These are phyloP conservation scores for Polylopha cassiicola DNA, from an alignment of 2,888 invertebrate species.

Conservation along the genomic window DNA sequence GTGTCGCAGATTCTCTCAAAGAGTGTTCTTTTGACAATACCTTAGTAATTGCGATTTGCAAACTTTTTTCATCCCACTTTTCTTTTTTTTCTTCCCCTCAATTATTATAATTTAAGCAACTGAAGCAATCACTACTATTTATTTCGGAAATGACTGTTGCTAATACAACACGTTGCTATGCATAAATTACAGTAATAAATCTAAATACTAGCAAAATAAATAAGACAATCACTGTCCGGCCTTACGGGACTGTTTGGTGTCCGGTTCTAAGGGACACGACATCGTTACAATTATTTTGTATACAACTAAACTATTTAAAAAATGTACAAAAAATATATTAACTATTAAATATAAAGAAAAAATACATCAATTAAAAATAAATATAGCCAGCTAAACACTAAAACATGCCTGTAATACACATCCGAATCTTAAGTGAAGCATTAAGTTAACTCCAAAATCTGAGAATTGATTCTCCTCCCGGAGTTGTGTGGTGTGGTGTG, in stretches of 20 bases:
- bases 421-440: no score
- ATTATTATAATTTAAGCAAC: conserved; percentile 1
- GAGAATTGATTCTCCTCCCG: no score
- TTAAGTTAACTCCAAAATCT: no score
- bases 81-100: conserved; percentile 13
- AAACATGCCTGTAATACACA: no score
- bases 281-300: background rate
- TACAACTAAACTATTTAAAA: conserved; percentile 4
- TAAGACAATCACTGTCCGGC: conserved; percentile 4
- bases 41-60: conserved; percentile 11
- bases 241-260: conserved; percentile 5
- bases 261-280: conserved; percentile 2
- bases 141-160: conserved; percentile 1
- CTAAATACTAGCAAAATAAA: no score
- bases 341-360: no score
- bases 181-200: background rate
- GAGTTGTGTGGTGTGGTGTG: no score
- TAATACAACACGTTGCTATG: background rate
- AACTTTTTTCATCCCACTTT: conserved; percentile 7
- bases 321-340: no score
- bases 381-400: no score
- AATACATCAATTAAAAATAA: no score
- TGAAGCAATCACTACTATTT: conserved; percentile 2
- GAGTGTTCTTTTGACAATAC: conserved; percentile 12
- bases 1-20: no score